phyloP scores from a whole-genome alignment of 2,113 vertebrate species.

The human (Homo sapiens) region GRCh38 chr9:3283001-3283500 shows the following conservation, averaged over 20 bases:
- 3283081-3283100: background rate
- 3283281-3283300: background rate
- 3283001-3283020: background rate
- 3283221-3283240: background rate
- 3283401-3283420: constrained; percentile 37
- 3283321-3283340: background rate
- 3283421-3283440: background rate
- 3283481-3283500: background rate
- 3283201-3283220: background rate
- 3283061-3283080: background rate
- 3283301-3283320: background rate
- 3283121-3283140: background rate
- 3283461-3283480: background rate
- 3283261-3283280: background rate
- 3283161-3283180: background rate
- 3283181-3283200: background rate
- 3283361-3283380: background rate
- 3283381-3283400: background rate
- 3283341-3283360: background rate
- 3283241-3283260: background rate
- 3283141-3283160: background rate
- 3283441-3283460: background rate
- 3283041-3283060: background rate
- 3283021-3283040: background rate
- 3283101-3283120: background rate